A percentile compares a stretch with the other conserved stretches of the same genome.
Evolutionary conservation across 2,797 vertebrate species (phyloP).

Genomic region (Ataeniobius toweri): DNA sequence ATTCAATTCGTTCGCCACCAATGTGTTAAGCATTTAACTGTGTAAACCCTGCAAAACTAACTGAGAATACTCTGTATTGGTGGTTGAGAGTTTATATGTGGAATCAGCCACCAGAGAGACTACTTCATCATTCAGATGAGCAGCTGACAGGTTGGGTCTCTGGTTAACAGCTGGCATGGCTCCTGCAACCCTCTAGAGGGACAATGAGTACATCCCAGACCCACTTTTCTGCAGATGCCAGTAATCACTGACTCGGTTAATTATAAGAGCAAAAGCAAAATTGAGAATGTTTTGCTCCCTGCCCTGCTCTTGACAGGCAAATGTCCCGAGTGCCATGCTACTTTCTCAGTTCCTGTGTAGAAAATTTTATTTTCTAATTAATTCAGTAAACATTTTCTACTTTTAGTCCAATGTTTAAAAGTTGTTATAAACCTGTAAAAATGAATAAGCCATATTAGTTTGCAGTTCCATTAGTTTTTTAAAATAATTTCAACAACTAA

Average conservation of each 20-base stretch:
- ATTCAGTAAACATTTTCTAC: background rate
- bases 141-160: constrained; percentile 37
- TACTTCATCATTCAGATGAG: constrained; percentile 37
- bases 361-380: background rate
- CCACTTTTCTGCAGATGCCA: constrained; percentile 38
- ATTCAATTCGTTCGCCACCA: background rate
- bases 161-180: constrained; percentile 55
- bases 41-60: constrained; percentile 14
- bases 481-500: background rate
- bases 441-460: background rate
- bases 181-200: constrained; percentile 17
- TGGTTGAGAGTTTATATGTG: constrained; percentile 26
- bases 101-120: constrained; percentile 37
- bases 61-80: constrained; percentile 1
- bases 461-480: background rate
- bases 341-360: constrained; percentile 13
- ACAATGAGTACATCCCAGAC: constrained; percentile 35
- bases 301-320: constrained; percentile 43
- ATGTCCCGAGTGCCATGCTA: constrained; percentile 29
- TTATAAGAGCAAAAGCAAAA: constrained; percentile 40
- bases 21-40: background rate
- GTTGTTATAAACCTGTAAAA: background rate
- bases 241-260: constrained; percentile 56
- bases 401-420: background rate
- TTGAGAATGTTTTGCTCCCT: constrained; percentile 31